Evolutionary conservation across 2,113 vertebrate genomes (phyloP), one percentile per base, ranked within the genome.

Genomic region (Mellivora capensis): DNA sequence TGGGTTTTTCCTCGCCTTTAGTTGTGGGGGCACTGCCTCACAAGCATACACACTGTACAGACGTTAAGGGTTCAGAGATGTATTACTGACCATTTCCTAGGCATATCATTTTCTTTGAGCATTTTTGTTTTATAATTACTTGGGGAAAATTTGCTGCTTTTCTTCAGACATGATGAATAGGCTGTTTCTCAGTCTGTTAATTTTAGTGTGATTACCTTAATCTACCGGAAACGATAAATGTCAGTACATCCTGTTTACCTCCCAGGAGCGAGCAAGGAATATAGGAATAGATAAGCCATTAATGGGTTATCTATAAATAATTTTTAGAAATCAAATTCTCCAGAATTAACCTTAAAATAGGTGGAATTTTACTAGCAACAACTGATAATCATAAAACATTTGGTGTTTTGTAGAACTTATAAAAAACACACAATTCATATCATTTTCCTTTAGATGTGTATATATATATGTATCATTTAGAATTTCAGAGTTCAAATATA

Each of bases 121-220:
- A 95, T 62, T 88, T 93, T 39, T 93, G 44, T 93, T 97, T 97
- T 90, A 90, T 96, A 93, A 84, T 97, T 96, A 93, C 85, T 90
- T 94, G 67, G 71, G 54, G 13, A 44, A 76, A 91, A 31, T 94
- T 92, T 90, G 64, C 83, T 93, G 11, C 88, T 95, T 96, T 87
- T 93, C 96, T 93, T 94, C n/a, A 93, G 59, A 79, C 47, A 37
- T 93, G 67, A 96, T 96, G 72, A 95, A 94, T 94, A 95, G 62
- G 77, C 71, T 93, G 61, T 93, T 96, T 91, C 92, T 98, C 95
- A 57, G 74, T 37, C 37, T 96, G 72, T 93, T 93, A 71, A 96
- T 88, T 90, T 91, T 61, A 91, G 52, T 91, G 27, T 97, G 81
- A 95, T 96, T 96, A 57, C 49, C 87, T 91, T 93, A 93, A 86